phyloP scores from a whole-genome alignment of 1,140 invertebrate genomes.

The Cyrtorhinus lividipennis region DNA sequence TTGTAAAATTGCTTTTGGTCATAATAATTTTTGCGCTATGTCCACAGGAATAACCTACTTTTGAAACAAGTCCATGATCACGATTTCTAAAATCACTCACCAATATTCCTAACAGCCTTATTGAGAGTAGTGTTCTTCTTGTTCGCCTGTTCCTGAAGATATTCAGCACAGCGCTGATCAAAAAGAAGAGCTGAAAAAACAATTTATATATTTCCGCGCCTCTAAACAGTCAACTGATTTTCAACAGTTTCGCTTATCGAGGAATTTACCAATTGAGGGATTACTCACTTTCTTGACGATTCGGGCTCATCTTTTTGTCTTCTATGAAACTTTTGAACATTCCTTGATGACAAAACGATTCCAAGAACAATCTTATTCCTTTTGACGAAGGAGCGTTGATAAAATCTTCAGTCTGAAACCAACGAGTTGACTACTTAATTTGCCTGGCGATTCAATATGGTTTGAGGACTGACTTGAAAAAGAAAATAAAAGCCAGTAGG shows the following conservation, averaged over 20 bases:
- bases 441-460: no score
- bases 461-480: no score
- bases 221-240: background rate
- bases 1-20: no score
- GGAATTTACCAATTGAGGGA: background rate
- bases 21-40: no score
- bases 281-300: conserved; percentile 21
- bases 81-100: conserved; percentile 16
- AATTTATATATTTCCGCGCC: background rate
- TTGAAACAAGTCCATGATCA: background rate
- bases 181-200: conserved; percentile 22
- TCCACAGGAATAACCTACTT: background rate
- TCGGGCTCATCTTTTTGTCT: conserved; percentile 16
- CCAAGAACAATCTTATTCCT: conserved; percentile 50
- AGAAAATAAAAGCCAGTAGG: conserved; percentile 17
- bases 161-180: conserved; percentile 29
- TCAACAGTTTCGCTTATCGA: background rate
- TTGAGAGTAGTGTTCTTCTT: conserved; percentile 24
- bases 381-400: conserved; percentile 41
- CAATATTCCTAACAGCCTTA: conserved; percentile 25
- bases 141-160: conserved; percentile 22
- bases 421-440: no score
- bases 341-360: conserved; percentile 70
- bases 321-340: conserved; percentile 47
- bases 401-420: conserved; percentile 48